These are phyloP conservation scores for Ectemnius lituratus DNA, from an alignment of 2,888 invertebrate genomes.

Conservation along the genomic window DNA sequence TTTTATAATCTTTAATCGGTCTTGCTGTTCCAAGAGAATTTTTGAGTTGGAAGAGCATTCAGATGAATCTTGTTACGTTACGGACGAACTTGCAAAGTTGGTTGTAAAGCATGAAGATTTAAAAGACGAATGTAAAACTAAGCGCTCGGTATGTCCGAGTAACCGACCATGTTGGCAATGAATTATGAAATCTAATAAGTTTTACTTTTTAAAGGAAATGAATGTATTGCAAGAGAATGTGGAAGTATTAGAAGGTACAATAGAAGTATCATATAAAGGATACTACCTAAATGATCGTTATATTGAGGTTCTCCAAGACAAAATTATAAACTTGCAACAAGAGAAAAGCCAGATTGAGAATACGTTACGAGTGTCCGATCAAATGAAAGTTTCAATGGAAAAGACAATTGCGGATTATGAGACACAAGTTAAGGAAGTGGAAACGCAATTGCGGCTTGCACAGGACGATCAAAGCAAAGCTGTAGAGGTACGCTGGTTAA, in stretches of 20 bases:
- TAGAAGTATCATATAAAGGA: slow-evolving; percentile 9
- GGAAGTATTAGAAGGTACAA: no score
- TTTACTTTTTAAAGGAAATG: background rate
- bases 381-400: slow-evolving; percentile 8
- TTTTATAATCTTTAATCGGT: no score
- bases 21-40: no score
- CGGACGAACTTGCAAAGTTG: no score
- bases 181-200: no score
- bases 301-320: slow-evolving; percentile 20
- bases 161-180: no score
- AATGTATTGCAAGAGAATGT: slow-evolving; percentile 21
- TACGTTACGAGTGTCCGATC: slow-evolving; percentile 14
- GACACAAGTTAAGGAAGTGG: slow-evolving; percentile 14
- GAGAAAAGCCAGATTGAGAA: slow-evolving; percentile 33
- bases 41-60: no score
- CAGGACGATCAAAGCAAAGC: slow-evolving; percentile 18
- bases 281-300: slow-evolving; percentile 23
- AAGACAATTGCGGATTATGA: slow-evolving; percentile 26
- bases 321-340: slow-evolving; percentile 24
- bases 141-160: no score
- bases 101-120: no score
- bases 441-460: slow-evolving; percentile 16
- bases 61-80: no score
- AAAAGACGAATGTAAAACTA: background rate
- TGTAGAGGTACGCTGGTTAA: slow-evolving; percentile 21